These are phyloP conservation scores for Psittacus erithacus DNA, from an alignment of 2,113 vertebrate genomes.

Conservation along the genomic window DNA sequence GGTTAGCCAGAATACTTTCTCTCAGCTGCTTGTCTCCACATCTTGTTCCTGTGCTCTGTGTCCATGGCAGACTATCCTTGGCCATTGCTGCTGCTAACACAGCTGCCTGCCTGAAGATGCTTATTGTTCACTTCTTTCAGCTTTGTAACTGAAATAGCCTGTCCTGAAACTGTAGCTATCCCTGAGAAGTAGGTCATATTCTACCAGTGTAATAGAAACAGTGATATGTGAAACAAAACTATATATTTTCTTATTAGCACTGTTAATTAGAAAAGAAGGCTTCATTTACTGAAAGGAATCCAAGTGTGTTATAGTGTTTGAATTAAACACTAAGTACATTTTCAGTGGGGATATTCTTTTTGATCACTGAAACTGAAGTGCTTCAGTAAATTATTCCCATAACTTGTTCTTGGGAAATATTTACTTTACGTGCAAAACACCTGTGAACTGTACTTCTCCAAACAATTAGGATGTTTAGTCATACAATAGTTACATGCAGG, in stretches of 20 bases:
- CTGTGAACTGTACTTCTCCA: slow-evolving; percentile 42
- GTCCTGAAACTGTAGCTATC: neutral
- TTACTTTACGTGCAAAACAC: neutral
- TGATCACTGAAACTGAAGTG: neutral
- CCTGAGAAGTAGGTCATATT: neutral
- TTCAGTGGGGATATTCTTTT: neutral
- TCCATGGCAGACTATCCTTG: rapidly evolving
- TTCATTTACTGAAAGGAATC: neutral
- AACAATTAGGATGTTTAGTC: slow-evolving; percentile 40
- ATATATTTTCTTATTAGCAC: neutral
- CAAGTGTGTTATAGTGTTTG: neutral
- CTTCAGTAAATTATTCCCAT: neutral
- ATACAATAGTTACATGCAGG: slow-evolving; percentile 27
- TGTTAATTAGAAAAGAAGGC: slow-evolving; percentile 2
- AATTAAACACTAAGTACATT: neutral
- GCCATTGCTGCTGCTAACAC: neutral
- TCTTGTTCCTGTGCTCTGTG: rapidly evolving
- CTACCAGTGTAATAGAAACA: neutral
- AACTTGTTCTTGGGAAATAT: slow-evolving; percentile 3
- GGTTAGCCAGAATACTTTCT: neutral
- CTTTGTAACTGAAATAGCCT: neutral
- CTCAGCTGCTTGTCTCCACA: neutral
- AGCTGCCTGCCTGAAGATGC: neutral
- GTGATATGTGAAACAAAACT: neutral
- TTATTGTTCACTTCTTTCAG: neutral